Base-by-base conservation (phyloP, 64 coral and sea anemone species). In the Actinia tenebrosa region DNA sequence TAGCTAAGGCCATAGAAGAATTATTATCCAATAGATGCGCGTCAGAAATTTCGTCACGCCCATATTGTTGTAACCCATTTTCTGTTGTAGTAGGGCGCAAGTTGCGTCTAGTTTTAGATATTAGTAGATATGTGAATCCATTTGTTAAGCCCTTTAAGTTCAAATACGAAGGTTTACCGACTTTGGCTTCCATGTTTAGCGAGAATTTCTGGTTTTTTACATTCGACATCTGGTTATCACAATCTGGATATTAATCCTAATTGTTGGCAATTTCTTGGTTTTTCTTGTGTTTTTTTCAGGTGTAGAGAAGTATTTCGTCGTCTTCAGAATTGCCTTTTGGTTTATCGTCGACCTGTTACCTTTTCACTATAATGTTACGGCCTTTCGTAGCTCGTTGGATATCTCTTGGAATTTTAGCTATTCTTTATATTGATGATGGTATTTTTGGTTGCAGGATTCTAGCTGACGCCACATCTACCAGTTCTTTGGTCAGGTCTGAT, bases 101-200 rank as follows among this genome's bases (percentile, higher is more conserved):
- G n/a, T 77, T 77, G 44, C 64, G 82, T 4, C n/a, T 90, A 27
- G 89, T 90, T 25, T 79, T 86, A 10, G 82, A 78, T 25, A 47
- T 71, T 58, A 90, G 82, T 58, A 71, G 82, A 43, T 90, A 61
- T 15, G 63, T 86, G 72, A 90, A 90, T 59, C 43, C 64, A 14
- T 85, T 85, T 75, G 50, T 85, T 45, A 23, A 90, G 27, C 26
- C 19, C 4, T 86, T 86, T 44, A 91, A 79, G 37, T 91, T 91
- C 43, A 91, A 91, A 62, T 86, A 91, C 72, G 83, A 91, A 86
- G 89, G 84, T 60, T 52, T 89, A 14, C 80, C 60, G n/a, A 53
- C 80, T 16, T 26, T 89, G 27, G 22, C 88, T 2, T 19, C 4
- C 7, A 89, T 89, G 60, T 84, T 89, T 84, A 19, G 64, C 2